Conservation (phyloP, 2,113 vertebrate species). For the Hyla sarda region DNA sequence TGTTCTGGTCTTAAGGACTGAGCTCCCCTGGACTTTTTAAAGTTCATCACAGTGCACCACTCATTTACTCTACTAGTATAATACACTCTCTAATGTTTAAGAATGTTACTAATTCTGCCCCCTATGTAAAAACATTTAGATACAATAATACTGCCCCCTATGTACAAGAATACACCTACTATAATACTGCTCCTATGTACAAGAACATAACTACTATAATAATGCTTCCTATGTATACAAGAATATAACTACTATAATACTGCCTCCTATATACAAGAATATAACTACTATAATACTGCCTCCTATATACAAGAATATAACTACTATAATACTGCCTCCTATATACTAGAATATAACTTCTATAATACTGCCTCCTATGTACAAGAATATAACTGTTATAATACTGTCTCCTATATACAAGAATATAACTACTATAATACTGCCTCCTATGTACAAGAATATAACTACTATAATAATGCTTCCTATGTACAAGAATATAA, state of each 20-base stretch:
- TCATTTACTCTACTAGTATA: no score
- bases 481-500: background rate
- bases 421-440: slow-evolving; percentile 11
- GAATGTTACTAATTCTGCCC: background rate
- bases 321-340: background rate
- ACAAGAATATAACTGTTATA: background rate
- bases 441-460: background rate
- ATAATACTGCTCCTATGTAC: background rate
- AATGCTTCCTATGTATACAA: background rate
- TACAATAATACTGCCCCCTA: slow-evolving; percentile 1
- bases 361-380: slow-evolving; percentile 4
- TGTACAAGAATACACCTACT: background rate
- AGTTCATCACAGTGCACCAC: no score
- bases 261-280: background rate
- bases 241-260: background rate
- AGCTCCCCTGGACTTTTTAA: no score
- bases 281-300: background rate
- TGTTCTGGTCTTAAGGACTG: no score
- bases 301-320: background rate
- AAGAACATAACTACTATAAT: background rate
- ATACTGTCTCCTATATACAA: background rate
- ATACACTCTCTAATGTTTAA: no score
- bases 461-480: background rate
- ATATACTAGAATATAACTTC: background rate
- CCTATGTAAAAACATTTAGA: background rate